Conservation (phyloP, 2,888 invertebrate genomes). For the Oscheius sp. region DNA sequence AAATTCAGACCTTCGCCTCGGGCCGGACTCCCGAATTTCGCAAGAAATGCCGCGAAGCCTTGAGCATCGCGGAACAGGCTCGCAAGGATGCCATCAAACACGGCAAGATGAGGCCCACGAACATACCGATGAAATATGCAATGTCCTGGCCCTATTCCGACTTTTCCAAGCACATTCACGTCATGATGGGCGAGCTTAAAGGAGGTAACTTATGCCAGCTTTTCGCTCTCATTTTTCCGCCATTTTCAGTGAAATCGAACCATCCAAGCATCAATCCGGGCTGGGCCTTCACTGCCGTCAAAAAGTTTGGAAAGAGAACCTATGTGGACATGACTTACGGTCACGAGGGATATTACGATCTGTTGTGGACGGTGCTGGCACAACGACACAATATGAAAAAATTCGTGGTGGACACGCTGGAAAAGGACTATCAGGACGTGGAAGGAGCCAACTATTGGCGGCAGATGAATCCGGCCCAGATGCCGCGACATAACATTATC, state of each 20-base stretch:
- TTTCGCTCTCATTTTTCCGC: background rate
- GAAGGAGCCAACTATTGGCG: conserved; percentile 48
- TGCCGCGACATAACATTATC: conserved; percentile 39
- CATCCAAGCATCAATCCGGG: background rate
- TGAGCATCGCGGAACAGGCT: conserved; percentile 40
- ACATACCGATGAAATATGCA: background rate
- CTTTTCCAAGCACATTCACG: conserved; percentile 35
- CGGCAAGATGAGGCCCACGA: background rate
- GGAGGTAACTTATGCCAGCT: conserved; percentile 30
- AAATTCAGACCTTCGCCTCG: conserved; percentile 44
- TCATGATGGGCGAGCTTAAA: conserved; percentile 41
- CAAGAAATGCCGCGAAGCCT: conserved; percentile 43
- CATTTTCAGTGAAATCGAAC: conserved; percentile 13
- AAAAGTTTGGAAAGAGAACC: conserved; percentile 55
- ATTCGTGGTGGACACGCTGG: conserved; percentile 42
- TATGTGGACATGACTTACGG: conserved; percentile 58
- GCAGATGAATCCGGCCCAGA: conserved; percentile 49
- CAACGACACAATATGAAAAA: conserved; percentile 58
- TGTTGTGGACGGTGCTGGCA: conserved; percentile 58
- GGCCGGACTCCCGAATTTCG: conserved; percentile 49
- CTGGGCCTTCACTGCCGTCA: conserved; percentile 61
- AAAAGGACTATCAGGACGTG: conserved; percentile 43
- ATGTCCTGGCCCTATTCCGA: conserved; percentile 17
- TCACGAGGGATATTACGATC: conserved; percentile 60
- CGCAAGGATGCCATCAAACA: conserved; percentile 27